Percentiles rank a stretch among this genome's conserved stretches.
These are phyloP conservation scores for Ypsolopha scabrella DNA, from an alignment of 2,888 invertebrate species.

Conservation along the genomic window DNA sequence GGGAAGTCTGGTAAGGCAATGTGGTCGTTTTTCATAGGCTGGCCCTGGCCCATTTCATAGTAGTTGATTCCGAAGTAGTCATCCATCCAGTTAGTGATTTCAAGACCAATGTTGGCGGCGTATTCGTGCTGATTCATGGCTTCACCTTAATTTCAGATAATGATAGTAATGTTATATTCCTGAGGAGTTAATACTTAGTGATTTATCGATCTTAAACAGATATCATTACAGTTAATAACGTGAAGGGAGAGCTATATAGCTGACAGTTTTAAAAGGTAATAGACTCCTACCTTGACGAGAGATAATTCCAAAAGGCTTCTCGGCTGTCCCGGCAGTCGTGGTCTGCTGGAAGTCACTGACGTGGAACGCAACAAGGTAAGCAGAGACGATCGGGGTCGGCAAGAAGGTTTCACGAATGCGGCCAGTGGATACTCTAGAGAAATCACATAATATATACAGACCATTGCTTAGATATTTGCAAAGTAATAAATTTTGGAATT, in stretches of 20 bases:
- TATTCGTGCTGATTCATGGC: constrained; percentile 39
- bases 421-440: constrained; percentile 14
- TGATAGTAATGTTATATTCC: no score
- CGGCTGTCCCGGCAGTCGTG: constrained; percentile 20
- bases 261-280: not conserved
- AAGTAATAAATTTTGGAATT: no score
- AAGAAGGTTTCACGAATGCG: constrained; percentile 56
- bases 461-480: not conserved
- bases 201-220: no score
- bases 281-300: constrained; percentile 28
- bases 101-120: constrained; percentile 54
- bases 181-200: no score
- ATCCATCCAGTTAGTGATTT: constrained; percentile 61
- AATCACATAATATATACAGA: not conserved
- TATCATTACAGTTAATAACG: no score
- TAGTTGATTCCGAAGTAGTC: constrained; percentile 68
- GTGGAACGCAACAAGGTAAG: constrained; percentile 87
- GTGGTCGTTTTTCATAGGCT: constrained; percentile 72
- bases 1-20: constrained; percentile 84
- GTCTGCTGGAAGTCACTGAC: constrained; percentile 78
- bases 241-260: no score
- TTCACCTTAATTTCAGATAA: not conserved
- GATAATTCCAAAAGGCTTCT: constrained; percentile 46
- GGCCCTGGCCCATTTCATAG: constrained; percentile 65
- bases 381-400: constrained; percentile 78